Evolutionary conservation across 2,888 invertebrate species (phyloP).

Genomic region (Thysanoteuthis rhombus): DNA sequence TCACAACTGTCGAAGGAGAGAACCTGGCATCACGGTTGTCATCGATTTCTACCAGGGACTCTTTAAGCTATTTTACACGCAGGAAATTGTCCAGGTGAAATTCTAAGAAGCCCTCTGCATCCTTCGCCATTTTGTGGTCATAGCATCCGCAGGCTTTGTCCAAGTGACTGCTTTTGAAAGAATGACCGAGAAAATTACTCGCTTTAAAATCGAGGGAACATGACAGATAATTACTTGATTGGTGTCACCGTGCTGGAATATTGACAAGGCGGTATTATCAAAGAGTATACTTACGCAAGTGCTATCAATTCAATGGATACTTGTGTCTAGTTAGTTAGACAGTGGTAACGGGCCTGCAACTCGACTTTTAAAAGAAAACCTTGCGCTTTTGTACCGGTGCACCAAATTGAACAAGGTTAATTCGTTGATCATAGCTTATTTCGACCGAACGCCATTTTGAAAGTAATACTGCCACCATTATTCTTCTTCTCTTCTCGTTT

Average conservation of each 20-base stretch:
- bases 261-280: neutral
- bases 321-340: neutral
- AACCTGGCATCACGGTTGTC: neutral
- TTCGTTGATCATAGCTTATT: neutral
- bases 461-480: neutral
- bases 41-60: neutral
- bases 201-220: neutral
- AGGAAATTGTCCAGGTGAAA: neutral
- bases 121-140: neutral
- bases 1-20: neutral
- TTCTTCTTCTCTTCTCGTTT: too few species aligned
- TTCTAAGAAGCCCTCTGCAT: neutral
- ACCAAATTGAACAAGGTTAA: neutral
- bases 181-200: neutral
- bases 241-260: neutral
- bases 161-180: neutral
- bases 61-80: neutral
- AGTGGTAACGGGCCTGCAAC: neutral
- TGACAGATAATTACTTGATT: neutral
- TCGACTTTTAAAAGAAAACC: neutral
- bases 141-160: neutral
- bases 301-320: neutral
- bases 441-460: neutral
- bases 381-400: neutral
- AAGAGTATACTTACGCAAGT: neutral